Evolutionary conservation across 2,888 invertebrate genomes (phyloP).

Genomic region (Eucera pruinosa): DNA sequence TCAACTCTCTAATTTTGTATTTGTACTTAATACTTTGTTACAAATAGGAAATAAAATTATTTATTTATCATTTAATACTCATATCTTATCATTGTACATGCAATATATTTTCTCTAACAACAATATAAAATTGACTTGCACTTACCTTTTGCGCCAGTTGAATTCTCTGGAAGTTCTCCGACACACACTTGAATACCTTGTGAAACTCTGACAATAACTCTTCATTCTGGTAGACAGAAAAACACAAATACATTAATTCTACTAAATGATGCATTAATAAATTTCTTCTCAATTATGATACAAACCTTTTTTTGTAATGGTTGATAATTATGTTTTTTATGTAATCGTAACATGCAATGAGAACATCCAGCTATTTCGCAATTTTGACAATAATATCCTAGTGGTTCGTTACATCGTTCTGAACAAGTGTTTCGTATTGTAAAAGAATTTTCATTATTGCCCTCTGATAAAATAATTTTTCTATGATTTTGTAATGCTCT

Average conservation of each 20-base stretch:
- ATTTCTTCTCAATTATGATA: slow-evolving; percentile 21
- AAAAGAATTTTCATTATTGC: not conserved
- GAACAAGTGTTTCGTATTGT: slow-evolving; percentile 72
- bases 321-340: slow-evolving; percentile 80
- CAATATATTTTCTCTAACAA: not conserved
- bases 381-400: slow-evolving; percentile 83
- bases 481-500: slow-evolving; percentile 79
- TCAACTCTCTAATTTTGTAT: slow-evolving; percentile 29
- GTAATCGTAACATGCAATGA: slow-evolving; percentile 83
- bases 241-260: slow-evolving; percentile 43
- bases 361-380: slow-evolving; percentile 83
- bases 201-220: slow-evolving; percentile 72
- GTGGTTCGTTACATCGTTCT: slow-evolving; percentile 55
- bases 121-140: slow-evolving; percentile 16
- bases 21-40: slow-evolving; percentile 66
- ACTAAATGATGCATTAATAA: slow-evolving; percentile 10
- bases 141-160: slow-evolving; percentile 82
- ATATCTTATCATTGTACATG: slow-evolving; percentile 12
- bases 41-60: slow-evolving; percentile 75
- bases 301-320: slow-evolving; percentile 81
- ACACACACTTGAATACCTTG: slow-evolving; percentile 66
- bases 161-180: slow-evolving; percentile 75
- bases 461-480: slow-evolving; percentile 40
- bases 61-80: slow-evolving; percentile 68
- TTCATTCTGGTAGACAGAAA: slow-evolving; percentile 77